Evolutionary conservation across 2,888 invertebrate species (phyloP), one percentile per base, ranked within the genome.

Genomic region (Marronus borbonicus): DNA sequence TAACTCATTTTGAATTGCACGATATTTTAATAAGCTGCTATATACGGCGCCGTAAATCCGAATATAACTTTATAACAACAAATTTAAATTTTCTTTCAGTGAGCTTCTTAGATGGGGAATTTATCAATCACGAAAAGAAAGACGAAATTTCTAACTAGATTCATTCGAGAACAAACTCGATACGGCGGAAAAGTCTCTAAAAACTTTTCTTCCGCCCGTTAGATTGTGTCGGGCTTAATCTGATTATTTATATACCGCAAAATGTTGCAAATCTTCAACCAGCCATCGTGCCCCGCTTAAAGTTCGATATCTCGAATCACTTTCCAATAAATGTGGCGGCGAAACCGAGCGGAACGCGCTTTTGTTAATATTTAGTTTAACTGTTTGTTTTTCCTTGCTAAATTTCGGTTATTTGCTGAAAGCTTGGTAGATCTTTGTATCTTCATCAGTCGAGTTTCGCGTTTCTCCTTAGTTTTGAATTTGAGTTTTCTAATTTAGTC

Each of bases 181-280:
- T 66, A 66, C 49, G 49, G 44, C 20, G 66, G 10, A 44, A 8
- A 49, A 66, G 49, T 49, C 44, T 24, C 49, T 12, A 20, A 66
- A 66, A 66, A 66, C 44, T 49, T 66, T 49, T 44, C 65, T 62
- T 31, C 31, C 44, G 8, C 44, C 17, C 49, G 17, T 66, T 72
- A 72, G 58, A 72, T 60, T 72, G 39, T 58, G 58, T 39, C 55
- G 55, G 72, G 36, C 72, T 14, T 72, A 72, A 72, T 72, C 58
- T 72, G 72, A 72, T 72, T 72, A 72, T 72, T 58, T 72, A 72
- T 72, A 72, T 36, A 72, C 72, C 72, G 58, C 72, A 72, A 72
- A 72, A 72, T 72, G 72, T 72, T 72, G 72, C 72, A 58, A 58
- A 72, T 72, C 58, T 72, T 72, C 58, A 68, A 20, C 58, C 44